phyloP scores from a whole-genome alignment of 2,113 vertebrate species.

The Xiphophorus maculatus region DNA sequence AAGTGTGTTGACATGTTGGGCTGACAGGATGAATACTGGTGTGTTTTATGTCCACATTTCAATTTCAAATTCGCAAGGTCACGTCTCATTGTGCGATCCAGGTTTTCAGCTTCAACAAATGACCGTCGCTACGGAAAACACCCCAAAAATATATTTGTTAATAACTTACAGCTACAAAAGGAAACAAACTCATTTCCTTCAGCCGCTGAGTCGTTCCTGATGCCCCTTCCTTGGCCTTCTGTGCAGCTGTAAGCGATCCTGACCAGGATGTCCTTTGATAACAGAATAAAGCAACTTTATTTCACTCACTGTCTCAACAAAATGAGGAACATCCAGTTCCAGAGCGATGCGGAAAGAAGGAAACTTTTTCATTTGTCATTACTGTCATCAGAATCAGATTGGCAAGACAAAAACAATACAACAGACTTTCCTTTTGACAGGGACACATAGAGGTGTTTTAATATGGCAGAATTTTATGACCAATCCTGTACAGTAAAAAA shows the following conservation, averaged over 20 bases:
- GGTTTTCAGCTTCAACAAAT: too few relatives aligned
- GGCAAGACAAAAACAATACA: too few relatives aligned
- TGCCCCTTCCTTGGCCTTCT: background rate
- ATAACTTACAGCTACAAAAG: background rate
- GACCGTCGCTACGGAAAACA: too few relatives aligned
- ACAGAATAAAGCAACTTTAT: background rate
- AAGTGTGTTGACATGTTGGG: constrained; percentile 3
- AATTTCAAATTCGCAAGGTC: constrained; percentile 7
- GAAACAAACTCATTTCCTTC: background rate
- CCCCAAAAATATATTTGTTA: background rate
- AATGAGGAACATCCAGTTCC: background rate
- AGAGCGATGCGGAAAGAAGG: too few relatives aligned
- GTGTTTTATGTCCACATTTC: constrained; percentile 2
- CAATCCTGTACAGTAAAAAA: too few relatives aligned
- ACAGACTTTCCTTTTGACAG: too few relatives aligned
- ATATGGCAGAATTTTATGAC: too few relatives aligned
- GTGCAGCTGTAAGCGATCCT: background rate
- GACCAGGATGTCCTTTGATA: background rate
- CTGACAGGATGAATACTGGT: constrained; percentile 11
- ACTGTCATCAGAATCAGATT: too few relatives aligned
- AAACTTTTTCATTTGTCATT: too few relatives aligned
- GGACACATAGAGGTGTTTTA: too few relatives aligned
- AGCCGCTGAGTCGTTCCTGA: background rate
- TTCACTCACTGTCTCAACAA: background rate
- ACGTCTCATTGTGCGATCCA: background rate